Base-by-base conservation (phyloP, 2,888 invertebrate genomes). In the Trissolcus brochymenae region DNA sequence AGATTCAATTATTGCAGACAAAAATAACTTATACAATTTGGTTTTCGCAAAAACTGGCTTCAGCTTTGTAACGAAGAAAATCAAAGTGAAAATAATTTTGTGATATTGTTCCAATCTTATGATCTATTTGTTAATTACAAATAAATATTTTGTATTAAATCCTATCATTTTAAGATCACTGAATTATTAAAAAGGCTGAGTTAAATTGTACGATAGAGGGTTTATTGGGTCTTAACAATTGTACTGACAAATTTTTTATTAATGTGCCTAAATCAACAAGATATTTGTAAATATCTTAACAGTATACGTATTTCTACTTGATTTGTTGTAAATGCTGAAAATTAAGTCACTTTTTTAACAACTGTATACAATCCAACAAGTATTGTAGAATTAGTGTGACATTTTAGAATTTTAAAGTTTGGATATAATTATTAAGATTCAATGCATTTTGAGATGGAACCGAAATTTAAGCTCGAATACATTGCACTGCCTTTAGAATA, bases 1-100 rank as follows among this genome's bases (percentile, higher is more conserved):
- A 94, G 11, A 94, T 98, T 11, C 95, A 95, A 85, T 94, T 95
- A 71, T 90, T 99, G 46, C 97, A 97, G 87, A 98, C 98, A 90
- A 95, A 96, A 89, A 95, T 95, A n/a, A 95, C 95, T 46, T 99
- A 99, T 88, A 94, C 94, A 94, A 94, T 82, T 91, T 97, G 9
- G 90, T 90, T 25, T 90, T 97, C 11, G 91, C 93, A 25, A 95
- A 95, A 88, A 95, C 95, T 29, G 93, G 95, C 56, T 95, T 96
- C 4, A 94, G 95, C 81, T 93, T 99, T 43, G 95, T 90, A 95
- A 97, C 82, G 94, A 98, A 74, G 96, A 96, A 88, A 94, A 94
- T n/a, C 92, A 93, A 81, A 92, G 94, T 83, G 93, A 94, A 92
- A 95, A 95, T 95, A 89, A 0, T 21, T 40, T 49, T 2, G n/a